Percentiles rank a stretch among this genome's conserved stretches.
These are phyloP conservation scores for Gulo gulo DNA, from an alignment of 2,113 vertebrate species.

Conservation along the genomic window DNA sequence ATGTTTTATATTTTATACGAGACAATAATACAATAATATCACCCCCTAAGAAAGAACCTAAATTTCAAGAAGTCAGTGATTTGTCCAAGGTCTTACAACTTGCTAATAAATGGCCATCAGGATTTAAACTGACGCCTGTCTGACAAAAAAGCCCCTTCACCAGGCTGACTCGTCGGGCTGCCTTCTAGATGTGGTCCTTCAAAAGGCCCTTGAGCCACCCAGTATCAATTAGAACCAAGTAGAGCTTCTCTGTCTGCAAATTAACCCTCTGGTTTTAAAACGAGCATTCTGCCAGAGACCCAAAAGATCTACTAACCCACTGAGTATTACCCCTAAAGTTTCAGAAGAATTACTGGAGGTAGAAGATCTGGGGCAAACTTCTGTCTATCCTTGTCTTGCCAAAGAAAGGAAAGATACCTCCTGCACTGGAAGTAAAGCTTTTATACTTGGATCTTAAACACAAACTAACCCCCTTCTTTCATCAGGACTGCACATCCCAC, in stretches of 20 bases:
- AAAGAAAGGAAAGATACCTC: neutral
- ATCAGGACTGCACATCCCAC: neutral
- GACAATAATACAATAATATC: neutral
- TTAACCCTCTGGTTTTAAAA: neutral
- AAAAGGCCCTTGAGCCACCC: neutral
- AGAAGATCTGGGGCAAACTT: neutral
- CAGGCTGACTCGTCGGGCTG: neutral
- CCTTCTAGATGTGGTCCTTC: neutral
- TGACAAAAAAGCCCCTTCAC: neutral
- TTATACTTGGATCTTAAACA: neutral
- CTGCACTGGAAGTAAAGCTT: neutral
- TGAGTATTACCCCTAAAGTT: neutral
- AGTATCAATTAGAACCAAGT: neutral
- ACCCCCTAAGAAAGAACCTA: constrained; percentile 5
- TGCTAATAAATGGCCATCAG: neutral
- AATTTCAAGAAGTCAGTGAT: constrained; percentile 39
- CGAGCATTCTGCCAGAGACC: neutral
- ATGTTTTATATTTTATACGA: constrained; percentile 14
- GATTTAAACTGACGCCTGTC: neutral
- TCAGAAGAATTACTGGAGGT: neutral
- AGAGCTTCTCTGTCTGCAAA: neutral
- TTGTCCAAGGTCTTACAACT: neutral
- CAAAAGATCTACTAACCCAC: neutral
- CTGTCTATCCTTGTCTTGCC: neutral
- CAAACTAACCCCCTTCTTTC: neutral